These are phyloP conservation scores for Tapirus terrestris DNA, from an alignment of 2,113 vertebrate species.

Conservation along the genomic window DNA sequence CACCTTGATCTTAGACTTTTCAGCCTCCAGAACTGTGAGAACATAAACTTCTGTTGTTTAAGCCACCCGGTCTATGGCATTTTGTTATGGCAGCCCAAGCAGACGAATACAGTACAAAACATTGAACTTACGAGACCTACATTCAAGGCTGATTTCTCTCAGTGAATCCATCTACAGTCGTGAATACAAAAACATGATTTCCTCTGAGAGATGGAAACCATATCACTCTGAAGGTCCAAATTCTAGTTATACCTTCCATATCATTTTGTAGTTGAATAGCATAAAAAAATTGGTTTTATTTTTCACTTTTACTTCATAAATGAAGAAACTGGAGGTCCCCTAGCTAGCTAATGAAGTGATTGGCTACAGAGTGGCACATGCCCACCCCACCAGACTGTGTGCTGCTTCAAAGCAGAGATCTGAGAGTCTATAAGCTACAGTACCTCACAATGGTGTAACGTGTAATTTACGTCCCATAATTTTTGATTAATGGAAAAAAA, in stretches of 20 bases:
- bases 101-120: background rate
- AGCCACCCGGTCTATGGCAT: background rate
- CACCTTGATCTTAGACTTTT: background rate
- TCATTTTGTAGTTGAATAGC: background rate
- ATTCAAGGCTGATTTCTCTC: background rate
- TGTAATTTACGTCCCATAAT: background rate
- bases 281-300: background rate
- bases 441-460: background rate
- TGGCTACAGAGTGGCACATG: rapidly evolving
- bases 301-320: background rate
- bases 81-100: background rate
- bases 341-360: background rate
- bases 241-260: background rate
- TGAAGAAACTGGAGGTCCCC: background rate
- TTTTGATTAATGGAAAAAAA: background rate
- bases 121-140: background rate
- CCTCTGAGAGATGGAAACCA: background rate
- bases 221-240: background rate
- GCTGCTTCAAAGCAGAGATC: background rate
- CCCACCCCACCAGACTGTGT: background rate
- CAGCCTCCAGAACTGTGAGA: background rate
- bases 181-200: background rate
- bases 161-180: background rate
- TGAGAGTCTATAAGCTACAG: background rate
- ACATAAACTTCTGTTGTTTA: background rate